These are phyloP conservation scores for Himantopus leucocephalus DNA, from an alignment of 2,113 vertebrate genomes.

Conservation along the genomic window DNA sequence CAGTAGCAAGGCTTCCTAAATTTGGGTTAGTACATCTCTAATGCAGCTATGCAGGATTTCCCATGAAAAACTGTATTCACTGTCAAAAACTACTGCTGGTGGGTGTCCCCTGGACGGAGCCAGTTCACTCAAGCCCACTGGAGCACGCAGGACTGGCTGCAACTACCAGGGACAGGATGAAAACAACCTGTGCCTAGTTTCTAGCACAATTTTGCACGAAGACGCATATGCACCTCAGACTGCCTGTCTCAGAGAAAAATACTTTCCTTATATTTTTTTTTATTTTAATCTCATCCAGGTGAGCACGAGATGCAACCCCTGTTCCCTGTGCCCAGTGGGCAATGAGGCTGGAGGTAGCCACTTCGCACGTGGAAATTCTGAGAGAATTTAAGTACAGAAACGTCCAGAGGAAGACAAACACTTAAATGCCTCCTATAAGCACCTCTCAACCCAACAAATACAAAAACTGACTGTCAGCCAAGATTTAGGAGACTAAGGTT, in stretches of 20 bases:
- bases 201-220: not conserved
- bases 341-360: not conserved
- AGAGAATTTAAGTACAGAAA: not conserved
- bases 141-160: too few relatives aligned
- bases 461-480: not conserved
- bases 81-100: too few relatives aligned
- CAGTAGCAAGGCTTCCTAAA: too few relatives aligned
- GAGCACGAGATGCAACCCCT: not conserved
- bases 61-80: too few relatives aligned
- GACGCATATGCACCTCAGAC: not conserved
- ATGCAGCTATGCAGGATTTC: too few relatives aligned
- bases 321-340: not conserved
- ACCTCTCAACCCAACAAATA: not conserved
- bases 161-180: too few relatives aligned
- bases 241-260: not conserved
- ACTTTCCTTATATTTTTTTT: rapidly evolving
- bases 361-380: not conserved
- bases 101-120: too few relatives aligned
- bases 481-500: not conserved
- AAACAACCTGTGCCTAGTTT: too few relatives aligned
- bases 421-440: not conserved
- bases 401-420: not conserved
- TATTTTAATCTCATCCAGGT: not conserved
- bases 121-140: too few relatives aligned
- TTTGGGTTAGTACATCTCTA: too few relatives aligned